These are phyloP conservation scores for Mohoua ochrocephala DNA, from an alignment of 2,113 vertebrate species.

Conservation along the genomic window DNA sequence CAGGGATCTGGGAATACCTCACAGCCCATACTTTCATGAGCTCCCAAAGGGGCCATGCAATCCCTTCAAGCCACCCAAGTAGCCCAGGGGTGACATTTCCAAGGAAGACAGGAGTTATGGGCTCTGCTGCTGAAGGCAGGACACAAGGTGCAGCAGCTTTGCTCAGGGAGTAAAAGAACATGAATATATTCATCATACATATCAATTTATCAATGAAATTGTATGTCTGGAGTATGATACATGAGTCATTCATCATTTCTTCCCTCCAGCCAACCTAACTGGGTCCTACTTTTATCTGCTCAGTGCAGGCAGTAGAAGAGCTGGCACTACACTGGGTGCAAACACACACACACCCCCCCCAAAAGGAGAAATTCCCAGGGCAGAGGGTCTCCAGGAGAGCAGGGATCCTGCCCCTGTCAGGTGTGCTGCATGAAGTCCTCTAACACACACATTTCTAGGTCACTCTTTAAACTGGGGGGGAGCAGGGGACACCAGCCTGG, in stretches of 20 bases:
- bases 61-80: neutral
- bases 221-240: neutral
- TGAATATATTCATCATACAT: neutral
- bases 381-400: neutral
- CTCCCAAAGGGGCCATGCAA: neutral
- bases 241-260: neutral
- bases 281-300: neutral
- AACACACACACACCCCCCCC: neutral
- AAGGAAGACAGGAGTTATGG: neutral
- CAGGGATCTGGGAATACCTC: neutral
- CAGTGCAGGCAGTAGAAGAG: neutral
- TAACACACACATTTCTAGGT: slow-evolving; percentile 39
- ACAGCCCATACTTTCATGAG: neutral
- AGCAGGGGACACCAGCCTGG: neutral
- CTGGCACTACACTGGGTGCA: neutral
- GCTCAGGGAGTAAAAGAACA: neutral
- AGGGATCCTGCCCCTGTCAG: neutral
- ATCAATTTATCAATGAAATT: neutral
- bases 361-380: neutral
- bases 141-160: neutral
- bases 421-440: neutral
- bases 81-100: neutral
- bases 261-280: neutral
- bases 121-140: neutral
- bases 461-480: neutral